Evolutionary conservation across 2,797 vertebrate species (phyloP).

Genomic region (Aplochiton taeniatus): DNA sequence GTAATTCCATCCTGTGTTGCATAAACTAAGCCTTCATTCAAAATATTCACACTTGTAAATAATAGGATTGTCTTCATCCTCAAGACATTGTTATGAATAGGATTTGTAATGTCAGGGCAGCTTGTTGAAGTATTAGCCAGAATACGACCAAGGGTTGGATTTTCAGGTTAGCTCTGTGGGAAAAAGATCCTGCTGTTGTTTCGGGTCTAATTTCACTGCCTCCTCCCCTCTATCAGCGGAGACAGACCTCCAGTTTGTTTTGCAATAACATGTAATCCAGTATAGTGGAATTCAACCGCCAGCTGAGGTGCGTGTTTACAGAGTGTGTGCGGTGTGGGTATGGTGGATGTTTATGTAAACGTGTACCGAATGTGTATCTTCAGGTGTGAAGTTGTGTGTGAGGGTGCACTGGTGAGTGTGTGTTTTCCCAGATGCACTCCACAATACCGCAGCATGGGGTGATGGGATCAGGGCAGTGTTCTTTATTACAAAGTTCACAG

Average conservation of each 20-base stretch:
- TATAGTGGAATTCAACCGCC: conserved; percentile 40
- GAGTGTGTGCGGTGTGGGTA: conserved; percentile 31
- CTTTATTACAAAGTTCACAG: conserved; percentile 43
- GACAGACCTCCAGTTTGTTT: conserved; percentile 53
- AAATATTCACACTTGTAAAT: too few relatives aligned
- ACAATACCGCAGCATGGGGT: conserved; percentile 47
- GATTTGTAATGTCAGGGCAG: neutral
- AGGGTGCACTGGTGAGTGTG: neutral
- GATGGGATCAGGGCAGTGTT: conserved; percentile 31
- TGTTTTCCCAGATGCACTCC: conserved; percentile 60
- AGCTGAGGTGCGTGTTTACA: conserved; percentile 46
- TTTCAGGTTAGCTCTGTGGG: conserved; percentile 24
- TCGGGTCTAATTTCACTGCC: conserved; percentile 22
- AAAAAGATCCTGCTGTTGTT: conserved; percentile 54
- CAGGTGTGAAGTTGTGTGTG: conserved; percentile 1
- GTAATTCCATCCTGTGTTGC: too few relatives aligned
- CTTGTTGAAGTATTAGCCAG: conserved; percentile 60
- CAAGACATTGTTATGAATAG: neutral
- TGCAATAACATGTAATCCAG: conserved; percentile 61
- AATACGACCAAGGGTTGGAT: conserved; percentile 16
- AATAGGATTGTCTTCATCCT: neutral
- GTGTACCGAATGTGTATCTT: neutral
- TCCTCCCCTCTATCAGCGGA: conserved; percentile 34
- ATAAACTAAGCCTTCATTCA: too few relatives aligned
- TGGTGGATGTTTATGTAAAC: conserved; percentile 11